phyloP scores from a whole-genome alignment of 2,888 invertebrate species.

The Hetaerina titia region DNA sequence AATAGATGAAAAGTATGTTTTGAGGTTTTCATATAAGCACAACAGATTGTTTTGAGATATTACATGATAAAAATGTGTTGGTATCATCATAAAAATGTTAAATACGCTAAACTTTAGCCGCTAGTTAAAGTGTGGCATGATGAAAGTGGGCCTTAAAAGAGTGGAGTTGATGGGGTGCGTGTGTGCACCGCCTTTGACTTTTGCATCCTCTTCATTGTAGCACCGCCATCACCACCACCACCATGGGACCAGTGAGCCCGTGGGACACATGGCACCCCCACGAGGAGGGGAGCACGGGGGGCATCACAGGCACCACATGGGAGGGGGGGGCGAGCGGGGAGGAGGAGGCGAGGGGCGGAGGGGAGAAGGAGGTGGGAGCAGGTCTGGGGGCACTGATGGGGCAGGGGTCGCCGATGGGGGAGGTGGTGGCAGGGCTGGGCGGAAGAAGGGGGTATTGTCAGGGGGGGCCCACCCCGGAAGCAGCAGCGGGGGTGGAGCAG shows the following conservation, averaged over 20 bases:
- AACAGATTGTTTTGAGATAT: too few species aligned
- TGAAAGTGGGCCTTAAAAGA: too few species aligned
- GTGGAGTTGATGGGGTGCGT: too few species aligned
- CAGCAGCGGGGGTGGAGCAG: not conserved
- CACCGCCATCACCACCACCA: slow-evolving; percentile 48
- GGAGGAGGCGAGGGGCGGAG: not conserved
- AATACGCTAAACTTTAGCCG: too few species aligned
- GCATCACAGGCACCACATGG: slow-evolving; percentile 8
- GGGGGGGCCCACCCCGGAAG: not conserved
- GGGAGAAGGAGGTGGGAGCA: not conserved
- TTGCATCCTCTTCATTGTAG: too few species aligned
- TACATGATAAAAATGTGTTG: too few species aligned
- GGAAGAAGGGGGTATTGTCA: not conserved
- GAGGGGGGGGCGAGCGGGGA: not conserved
- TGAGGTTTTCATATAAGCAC: too few species aligned
- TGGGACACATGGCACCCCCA: not conserved
- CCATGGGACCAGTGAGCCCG: slow-evolving; percentile 70
- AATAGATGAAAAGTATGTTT: too few species aligned
- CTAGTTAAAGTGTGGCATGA: too few species aligned
- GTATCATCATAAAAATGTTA: too few species aligned
- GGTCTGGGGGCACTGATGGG: not conserved
- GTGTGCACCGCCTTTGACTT: not conserved
- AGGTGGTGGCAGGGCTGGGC: not conserved
- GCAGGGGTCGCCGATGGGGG: not conserved
- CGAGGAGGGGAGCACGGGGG: not conserved